Evolutionary conservation across 2,113 vertebrate genomes (phyloP).

Genomic region (Odontophorus gujanensis): DNA sequence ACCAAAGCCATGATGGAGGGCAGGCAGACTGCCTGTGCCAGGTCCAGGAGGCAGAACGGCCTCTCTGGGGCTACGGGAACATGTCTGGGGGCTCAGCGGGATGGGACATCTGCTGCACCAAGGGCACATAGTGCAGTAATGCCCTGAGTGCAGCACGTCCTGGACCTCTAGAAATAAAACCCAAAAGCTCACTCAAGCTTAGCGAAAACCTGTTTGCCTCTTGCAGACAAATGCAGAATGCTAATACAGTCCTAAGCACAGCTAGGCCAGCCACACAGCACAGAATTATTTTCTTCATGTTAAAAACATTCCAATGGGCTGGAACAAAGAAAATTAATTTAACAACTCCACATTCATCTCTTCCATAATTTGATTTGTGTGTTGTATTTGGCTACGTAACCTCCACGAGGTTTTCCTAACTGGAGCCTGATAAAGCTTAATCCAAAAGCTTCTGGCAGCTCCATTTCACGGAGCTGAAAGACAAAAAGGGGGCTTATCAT

Average conservation of each 20-base stretch:
- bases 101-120: accelerated
- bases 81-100: accelerated
- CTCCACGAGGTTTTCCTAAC: slow-evolving; percentile 48
- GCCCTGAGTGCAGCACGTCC: accelerated
- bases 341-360: slow-evolving; percentile 63
- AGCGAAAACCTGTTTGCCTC: slow-evolving; percentile 42
- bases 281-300: slow-evolving; percentile 59
- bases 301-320: slow-evolving; percentile 69
- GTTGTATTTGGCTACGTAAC: slow-evolving; percentile 62
- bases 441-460: slow-evolving; percentile 59
- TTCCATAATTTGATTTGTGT: slow-evolving; percentile 69
- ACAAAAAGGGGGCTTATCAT: neutral
- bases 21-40: accelerated
- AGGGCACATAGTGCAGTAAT: accelerated
- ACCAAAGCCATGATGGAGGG: neutral
- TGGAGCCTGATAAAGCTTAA: slow-evolving; percentile 53
- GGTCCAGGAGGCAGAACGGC: neutral
- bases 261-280: slow-evolving; percentile 30
- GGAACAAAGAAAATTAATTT: slow-evolving; percentile 73
- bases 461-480: neutral
- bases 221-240: slow-evolving; percentile 19
- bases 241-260: slow-evolving; percentile 3
- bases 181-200: slow-evolving; percentile 9
- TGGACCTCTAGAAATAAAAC: neutral
- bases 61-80: neutral